phyloP scores from a whole-genome alignment of 2,797 vertebrate genomes.

The Catostomus latipinnis region DNA sequence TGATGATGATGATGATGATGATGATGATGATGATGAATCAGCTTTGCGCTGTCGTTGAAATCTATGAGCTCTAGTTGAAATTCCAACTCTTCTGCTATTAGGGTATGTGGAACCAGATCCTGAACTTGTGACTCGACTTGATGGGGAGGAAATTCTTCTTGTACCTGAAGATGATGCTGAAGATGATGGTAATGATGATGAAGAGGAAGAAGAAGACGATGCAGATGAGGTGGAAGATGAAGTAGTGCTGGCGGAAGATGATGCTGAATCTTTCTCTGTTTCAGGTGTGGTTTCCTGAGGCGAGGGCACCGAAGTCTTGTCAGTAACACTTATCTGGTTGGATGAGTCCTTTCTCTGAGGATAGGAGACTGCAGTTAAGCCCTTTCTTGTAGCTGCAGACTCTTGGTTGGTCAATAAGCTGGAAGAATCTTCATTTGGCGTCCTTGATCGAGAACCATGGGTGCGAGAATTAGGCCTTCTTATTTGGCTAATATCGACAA shows the following conservation, averaged over 20 bases:
- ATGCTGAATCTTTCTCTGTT: constrained; percentile 53
- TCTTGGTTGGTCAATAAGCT: constrained; percentile 63
- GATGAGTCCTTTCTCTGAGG: constrained; percentile 64
- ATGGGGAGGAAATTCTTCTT: constrained; percentile 55
- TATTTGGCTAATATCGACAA: constrained; percentile 43
- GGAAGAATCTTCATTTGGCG: constrained; percentile 51
- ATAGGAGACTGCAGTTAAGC: constrained; percentile 60
- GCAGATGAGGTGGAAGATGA: constrained; percentile 31
- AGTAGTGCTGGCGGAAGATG: constrained; percentile 25
- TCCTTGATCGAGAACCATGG: constrained; percentile 41
- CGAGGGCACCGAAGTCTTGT: constrained; percentile 61
- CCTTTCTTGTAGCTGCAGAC: constrained; percentile 66
- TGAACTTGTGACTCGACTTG: constrained; percentile 59
- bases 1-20: constrained; percentile 48
- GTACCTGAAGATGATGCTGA: constrained; percentile 43
- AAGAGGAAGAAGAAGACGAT: constrained; percentile 8
- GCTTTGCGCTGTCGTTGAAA: constrained; percentile 65
- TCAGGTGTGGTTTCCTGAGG: constrained; percentile 63
- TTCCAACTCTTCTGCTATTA: constrained; percentile 66
- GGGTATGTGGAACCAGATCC: constrained; percentile 63
- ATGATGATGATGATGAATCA: constrained; percentile 39
- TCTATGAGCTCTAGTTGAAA: constrained; percentile 68
- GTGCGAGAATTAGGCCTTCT: constrained; percentile 65
- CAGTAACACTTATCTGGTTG: constrained; percentile 54
- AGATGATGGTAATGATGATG: constrained; percentile 28